Base-by-base conservation (phyloP, 2,888 invertebrate species). In the Helleia helle region DNA sequence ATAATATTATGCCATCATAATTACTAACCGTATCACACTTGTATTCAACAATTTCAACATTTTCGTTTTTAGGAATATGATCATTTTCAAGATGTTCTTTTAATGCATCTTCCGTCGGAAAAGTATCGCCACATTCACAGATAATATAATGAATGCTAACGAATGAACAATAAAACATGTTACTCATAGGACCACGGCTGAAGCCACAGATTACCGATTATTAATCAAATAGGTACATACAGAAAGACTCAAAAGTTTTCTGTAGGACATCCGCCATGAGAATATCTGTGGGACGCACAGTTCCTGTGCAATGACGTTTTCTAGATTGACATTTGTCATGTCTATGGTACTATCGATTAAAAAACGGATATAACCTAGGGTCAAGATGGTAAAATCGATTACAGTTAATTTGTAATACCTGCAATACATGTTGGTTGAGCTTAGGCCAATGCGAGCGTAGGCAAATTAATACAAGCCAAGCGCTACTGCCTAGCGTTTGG, bases 81-180 rank as follows among this genome's bases (percentile, higher is more conserved):
- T 70, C 71, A 27, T 43, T 56, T 12, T 69, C 69, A 42, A 73
- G 52, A 52, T 76, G 75, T 0, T 38, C 44, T 43, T 58, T 65
- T 38, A 76, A 44, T 2, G 57, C 62, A 11, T 71, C 69, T 39
- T 74, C 73, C 0, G 64, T 62, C 0, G 71, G 65, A 57, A 74
- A 75, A 11, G 66, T 72, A 48, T 72, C 68, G 0, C 74, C 75
- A 28, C 75, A 76, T 46, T 74, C 71, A 69, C 74, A 73, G 71
- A 75, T 72, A 62, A 74, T 72, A 59, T 73, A 75, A 45, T 75
- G 69, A 46, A 69, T 68, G 56, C 71, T 71, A 46, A 75, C 74
- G 50, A 72, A 71, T 14, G 73, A 68, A 56, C 69, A 70, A 51
- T 63, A 69, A 56, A 68, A 66, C 59, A 60, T 67, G 48, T 66